phyloP scores from a whole-genome alignment of 2,797 vertebrate genomes.

The Trematomus bernacchii region DNA sequence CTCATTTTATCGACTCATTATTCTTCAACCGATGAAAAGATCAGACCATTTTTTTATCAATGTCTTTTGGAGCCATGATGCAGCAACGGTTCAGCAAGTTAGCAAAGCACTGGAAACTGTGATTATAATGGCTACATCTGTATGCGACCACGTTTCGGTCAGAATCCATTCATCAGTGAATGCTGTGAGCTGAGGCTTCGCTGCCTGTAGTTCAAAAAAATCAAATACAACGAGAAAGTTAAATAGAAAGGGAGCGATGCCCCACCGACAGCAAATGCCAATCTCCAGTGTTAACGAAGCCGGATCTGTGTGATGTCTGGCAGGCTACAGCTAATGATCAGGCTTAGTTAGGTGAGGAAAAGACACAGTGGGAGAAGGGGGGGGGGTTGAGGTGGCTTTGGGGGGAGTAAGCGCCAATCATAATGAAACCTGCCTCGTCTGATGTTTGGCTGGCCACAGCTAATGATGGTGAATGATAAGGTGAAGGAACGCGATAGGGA shows the following conservation, averaged over 20 bases:
- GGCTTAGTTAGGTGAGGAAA: slow-evolving; percentile 51
- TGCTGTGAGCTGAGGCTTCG: slow-evolving; percentile 20
- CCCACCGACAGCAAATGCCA: slow-evolving; percentile 55
- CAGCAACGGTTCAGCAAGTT: slow-evolving; percentile 14
- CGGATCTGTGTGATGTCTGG: slow-evolving; percentile 59
- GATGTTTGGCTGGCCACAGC: slow-evolving; percentile 46
- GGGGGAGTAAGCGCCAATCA: slow-evolving; percentile 10
- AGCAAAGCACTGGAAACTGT: slow-evolving; percentile 2
- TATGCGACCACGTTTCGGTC: slow-evolving; percentile 40
- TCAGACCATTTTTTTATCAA: neutral
- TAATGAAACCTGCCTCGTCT: slow-evolving; percentile 54
- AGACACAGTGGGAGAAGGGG: slow-evolving; percentile 14
- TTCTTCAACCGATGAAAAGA: neutral
- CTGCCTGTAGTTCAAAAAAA: slow-evolving; percentile 37
- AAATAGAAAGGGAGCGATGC: slow-evolving; percentile 35
- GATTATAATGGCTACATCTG: slow-evolving; percentile 36
- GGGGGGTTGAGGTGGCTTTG: slow-evolving; percentile 9
- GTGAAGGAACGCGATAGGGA: slow-evolving; percentile 19
- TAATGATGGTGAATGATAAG: slow-evolving; percentile 49
- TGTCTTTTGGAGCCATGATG: neutral
- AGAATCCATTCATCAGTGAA: slow-evolving; percentile 44
- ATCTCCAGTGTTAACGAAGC: slow-evolving; percentile 65
- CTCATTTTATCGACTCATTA: slow-evolving; percentile 8
- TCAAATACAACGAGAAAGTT: slow-evolving; percentile 35
- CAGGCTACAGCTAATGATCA: slow-evolving; percentile 67